Conservation (phyloP, 2,113 vertebrate species). For the Mesitornis unicolor region DNA sequence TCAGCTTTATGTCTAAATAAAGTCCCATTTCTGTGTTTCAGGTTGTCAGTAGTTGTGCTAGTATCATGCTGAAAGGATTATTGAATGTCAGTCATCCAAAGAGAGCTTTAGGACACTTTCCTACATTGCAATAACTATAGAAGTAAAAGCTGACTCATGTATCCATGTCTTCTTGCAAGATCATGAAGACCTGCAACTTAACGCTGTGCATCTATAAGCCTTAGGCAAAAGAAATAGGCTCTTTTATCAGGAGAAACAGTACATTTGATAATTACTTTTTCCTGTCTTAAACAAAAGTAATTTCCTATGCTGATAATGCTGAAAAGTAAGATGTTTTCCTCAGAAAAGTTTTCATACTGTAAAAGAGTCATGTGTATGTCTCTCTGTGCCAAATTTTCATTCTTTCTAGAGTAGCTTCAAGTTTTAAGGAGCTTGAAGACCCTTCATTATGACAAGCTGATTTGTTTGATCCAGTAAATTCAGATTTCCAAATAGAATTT, state of each 20-base stretch:
- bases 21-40: neutral
- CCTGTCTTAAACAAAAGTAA: neutral
- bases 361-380: neutral
- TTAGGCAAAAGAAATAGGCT: neutral
- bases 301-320: neutral
- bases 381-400: neutral
- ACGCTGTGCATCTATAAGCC: neutral
- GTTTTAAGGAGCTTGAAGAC: neutral
- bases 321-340: neutral
- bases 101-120: neutral
- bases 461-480: neutral
- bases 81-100: neutral
- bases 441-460: neutral
- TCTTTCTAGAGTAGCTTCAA: neutral
- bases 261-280: neutral
- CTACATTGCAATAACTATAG: neutral
- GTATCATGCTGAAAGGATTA: neutral
- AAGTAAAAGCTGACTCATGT: neutral
- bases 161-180: neutral
- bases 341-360: neutral
- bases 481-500: neutral
- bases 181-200: neutral
- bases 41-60: neutral
- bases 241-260: neutral
- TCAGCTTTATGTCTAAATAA: neutral